A percentile compares a stretch with the other conserved stretches of the same genome.
Evolutionary conservation across 2,888 invertebrate species (phyloP).

Genomic region (Idaea straminata): DNA sequence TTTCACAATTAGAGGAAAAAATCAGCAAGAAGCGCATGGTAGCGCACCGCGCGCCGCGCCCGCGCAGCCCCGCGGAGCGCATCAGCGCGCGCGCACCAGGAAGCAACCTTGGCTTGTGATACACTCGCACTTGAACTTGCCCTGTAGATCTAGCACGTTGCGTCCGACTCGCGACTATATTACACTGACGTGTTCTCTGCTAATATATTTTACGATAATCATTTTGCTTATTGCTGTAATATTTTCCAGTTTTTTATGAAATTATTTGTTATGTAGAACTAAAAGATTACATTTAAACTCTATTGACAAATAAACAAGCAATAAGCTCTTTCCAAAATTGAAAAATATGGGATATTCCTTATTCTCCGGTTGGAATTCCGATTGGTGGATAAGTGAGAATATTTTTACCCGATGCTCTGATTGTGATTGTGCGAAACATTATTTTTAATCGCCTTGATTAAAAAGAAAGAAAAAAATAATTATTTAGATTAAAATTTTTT

Average conservation of each 20-base stretch:
- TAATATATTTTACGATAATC: not conserved
- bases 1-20: constrained; percentile 26
- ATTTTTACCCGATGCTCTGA: too few relatives aligned
- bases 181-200: constrained; percentile 15
- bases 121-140: constrained; percentile 73
- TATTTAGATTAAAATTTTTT: too few relatives aligned
- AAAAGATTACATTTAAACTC: not conserved
- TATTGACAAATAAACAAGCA: not conserved
- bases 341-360: too few relatives aligned
- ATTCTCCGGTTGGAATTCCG: too few relatives aligned
- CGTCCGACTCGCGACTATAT: constrained; percentile 14
- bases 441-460: too few relatives aligned
- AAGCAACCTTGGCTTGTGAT: constrained; percentile 64
- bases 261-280: not conserved
- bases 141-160: constrained; percentile 43
- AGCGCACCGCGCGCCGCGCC: constrained; percentile 26
- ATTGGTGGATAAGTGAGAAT: too few relatives aligned
- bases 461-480: too few relatives aligned
- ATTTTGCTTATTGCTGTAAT: constrained; percentile 4
- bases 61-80: constrained; percentile 35
- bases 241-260: not conserved
- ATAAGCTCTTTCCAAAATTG: too few relatives aligned
- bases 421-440: too few relatives aligned
- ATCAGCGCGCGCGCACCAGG: constrained; percentile 63
- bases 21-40: constrained; percentile 25